Base-by-base conservation (phyloP, 2,113 vertebrate genomes). In the Embiotoca jacksoni region DNA sequence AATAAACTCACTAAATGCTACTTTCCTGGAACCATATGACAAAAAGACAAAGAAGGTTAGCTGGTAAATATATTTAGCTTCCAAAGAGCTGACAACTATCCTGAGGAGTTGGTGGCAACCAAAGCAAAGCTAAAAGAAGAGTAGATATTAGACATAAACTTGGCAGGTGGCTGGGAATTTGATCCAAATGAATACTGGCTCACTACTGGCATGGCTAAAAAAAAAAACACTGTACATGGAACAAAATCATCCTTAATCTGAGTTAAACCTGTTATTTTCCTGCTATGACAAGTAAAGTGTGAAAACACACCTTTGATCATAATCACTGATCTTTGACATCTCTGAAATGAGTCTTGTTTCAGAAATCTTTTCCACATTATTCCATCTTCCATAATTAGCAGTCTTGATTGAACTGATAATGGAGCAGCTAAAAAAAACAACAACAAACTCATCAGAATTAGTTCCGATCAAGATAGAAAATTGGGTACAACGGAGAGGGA, bases 371-470 rank as follows among this genome's bases (percentile, higher is more conserved):
- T 50, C 30, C 30, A 46, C 59, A 59, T 72, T 54, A 41, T 44
- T 35, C 30, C 7, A 50, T 52, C 36, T 80, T 82, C 75, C 39
- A 77, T 65, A 64, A 79, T 78, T 61, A 70, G 7, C 36, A 35
- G 44, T 47, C 23, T 47, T 67, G 50, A 63, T 74, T 71, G 37
- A 73, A 78, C 61, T 71, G 54, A 58, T 54, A 68, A 49, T 33
- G n/a, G 23, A 57, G n/a, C 7, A 14, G 44, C 39, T 66, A 54
- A 7, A 4, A 31, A 55, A 49, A 13, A 65, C n/a, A 55, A 64
- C 80, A 39, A 33, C 10, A 64, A 71, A 80, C 46, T 65, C 84
- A 71, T 35, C 31, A 44, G 37, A 74, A 55, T 83, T 60, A 68
- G 33, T 23, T 69, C 31, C 44, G 64, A 71, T 52, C 52, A 66